Evolutionary conservation across 2,797 vertebrate genomes (phyloP).

Genomic region (Zenarchopterus dispar): DNA sequence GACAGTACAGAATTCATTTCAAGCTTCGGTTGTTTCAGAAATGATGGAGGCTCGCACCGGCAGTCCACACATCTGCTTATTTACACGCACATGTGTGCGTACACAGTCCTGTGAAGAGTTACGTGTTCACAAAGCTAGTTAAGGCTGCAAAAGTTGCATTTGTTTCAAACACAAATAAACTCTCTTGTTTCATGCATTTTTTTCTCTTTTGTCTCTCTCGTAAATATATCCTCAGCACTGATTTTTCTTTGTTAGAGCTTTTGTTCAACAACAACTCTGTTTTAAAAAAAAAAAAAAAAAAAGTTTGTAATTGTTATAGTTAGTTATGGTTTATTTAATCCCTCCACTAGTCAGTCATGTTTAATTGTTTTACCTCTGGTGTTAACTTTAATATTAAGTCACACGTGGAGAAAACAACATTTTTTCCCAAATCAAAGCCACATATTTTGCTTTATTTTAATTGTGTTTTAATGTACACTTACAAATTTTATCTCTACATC

Average conservation of each 20-base stretch:
- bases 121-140: too few relatives aligned
- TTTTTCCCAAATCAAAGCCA: neutral
- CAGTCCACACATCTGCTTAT: constrained; percentile 1
- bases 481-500: neutral
- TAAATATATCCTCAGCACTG: too few relatives aligned
- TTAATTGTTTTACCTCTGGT: neutral
- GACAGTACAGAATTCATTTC: constrained; percentile 16
- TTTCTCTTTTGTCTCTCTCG: too few relatives aligned
- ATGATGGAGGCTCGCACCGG: constrained; percentile 15
- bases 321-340: too few relatives aligned
- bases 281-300: too few relatives aligned
- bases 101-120: too few relatives aligned
- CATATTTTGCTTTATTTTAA: neutral
- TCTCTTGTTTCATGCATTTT: too few relatives aligned
- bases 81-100: neutral
- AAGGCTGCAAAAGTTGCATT: too few relatives aligned
- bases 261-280: too few relatives aligned
- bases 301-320: too few relatives aligned
- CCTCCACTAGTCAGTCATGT: neutral
- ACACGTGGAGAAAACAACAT: constrained; percentile 4
- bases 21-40: constrained; percentile 28
- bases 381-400: constrained; percentile 1
- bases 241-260: too few relatives aligned
- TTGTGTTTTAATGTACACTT: neutral
- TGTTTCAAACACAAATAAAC: too few relatives aligned